A percentile compares a stretch with the other conserved stretches of the same genome.
Conservation (phyloP, 2,797 vertebrate species). For the Argyrosomus regius region DNA sequence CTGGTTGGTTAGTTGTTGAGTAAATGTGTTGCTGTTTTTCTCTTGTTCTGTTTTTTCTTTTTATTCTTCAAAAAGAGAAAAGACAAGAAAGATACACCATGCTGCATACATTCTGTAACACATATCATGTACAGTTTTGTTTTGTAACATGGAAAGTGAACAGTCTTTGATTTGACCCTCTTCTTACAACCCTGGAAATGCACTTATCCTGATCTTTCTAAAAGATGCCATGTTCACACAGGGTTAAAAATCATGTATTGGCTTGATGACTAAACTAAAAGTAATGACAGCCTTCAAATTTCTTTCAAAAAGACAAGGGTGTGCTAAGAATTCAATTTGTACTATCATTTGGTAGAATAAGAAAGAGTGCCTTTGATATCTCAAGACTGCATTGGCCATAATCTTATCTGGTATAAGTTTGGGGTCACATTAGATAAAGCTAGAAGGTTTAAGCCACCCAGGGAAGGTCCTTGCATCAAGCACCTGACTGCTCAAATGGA, state of each 20-base stretch:
- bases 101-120: slow-evolving; percentile 98
- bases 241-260: slow-evolving; percentile 85
- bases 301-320: slow-evolving; percentile 82
- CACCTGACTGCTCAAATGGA: slow-evolving; percentile 85
- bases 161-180: slow-evolving; percentile 91
- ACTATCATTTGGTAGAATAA: slow-evolving; percentile 93
- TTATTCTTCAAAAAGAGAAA: slow-evolving; percentile 90
- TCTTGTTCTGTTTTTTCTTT: slow-evolving; percentile 93
- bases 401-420: slow-evolving; percentile 91
- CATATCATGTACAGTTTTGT: slow-evolving; percentile 99
- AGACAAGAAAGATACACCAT: slow-evolving; percentile 89
- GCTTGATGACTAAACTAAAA: slow-evolving; percentile 84
- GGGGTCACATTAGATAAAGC: slow-evolving; percentile 87
- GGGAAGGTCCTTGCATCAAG: slow-evolving; percentile 90
- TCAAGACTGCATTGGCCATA: slow-evolving; percentile 91
- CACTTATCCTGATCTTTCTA: slow-evolving; percentile 89
- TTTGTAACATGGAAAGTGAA: slow-evolving; percentile 93
- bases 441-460: slow-evolving; percentile 85
- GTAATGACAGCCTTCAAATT: slow-evolving; percentile 89
- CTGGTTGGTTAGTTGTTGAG: slow-evolving; percentile 98
- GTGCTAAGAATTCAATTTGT: slow-evolving; percentile 88
- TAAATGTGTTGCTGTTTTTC: slow-evolving; percentile 97
- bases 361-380: slow-evolving; percentile 98
- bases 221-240: slow-evolving; percentile 91
- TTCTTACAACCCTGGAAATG: slow-evolving; percentile 90